phyloP scores from a whole-genome alignment of 2,888 invertebrate genomes.

The Hydroisotoma schaefferi region DNA sequence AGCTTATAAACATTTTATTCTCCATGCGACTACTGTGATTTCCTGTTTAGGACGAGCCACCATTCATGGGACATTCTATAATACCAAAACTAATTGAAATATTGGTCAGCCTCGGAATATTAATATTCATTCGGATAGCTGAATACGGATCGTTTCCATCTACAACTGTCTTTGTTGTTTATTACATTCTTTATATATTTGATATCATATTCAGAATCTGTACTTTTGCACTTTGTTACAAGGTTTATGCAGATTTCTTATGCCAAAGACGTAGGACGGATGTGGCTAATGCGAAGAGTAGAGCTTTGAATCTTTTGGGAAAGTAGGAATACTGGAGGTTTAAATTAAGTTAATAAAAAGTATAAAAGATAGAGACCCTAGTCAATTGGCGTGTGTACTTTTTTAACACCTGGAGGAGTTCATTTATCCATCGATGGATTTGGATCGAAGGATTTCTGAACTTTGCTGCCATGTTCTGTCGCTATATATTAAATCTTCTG shows the following conservation, averaged over 20 bases:
- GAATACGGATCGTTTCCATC: conserved; percentile 23
- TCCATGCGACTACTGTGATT: no score
- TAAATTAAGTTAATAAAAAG: neutral
- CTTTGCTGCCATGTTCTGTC: no score
- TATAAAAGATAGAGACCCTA: no score
- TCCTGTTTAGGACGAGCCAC: conserved; percentile 13
- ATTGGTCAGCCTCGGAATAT: conserved; percentile 29
- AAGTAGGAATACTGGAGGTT: neutral
- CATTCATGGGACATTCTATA: conserved; percentile 19
- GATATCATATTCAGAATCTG: conserved; percentile 29
- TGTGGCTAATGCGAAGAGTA: conserved; percentile 10
- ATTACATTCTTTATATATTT: conserved; percentile 24
- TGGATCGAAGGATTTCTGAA: no score
- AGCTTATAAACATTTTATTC: no score
- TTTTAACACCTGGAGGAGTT: neutral
- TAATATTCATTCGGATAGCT: conserved; percentile 21
- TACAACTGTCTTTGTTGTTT: conserved; percentile 18
- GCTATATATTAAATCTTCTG: no score
- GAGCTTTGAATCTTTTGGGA: neutral
- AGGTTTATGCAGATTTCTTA: conserved; percentile 20
- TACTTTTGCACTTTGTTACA: conserved; percentile 24
- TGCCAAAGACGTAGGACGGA: neutral
- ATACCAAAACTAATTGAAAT: conserved; percentile 30
- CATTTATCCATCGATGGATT: neutral
- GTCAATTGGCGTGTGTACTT: neutral